Conservation (phyloP, 2,888 invertebrate genomes). For the Himalopsyche anomala region DNA sequence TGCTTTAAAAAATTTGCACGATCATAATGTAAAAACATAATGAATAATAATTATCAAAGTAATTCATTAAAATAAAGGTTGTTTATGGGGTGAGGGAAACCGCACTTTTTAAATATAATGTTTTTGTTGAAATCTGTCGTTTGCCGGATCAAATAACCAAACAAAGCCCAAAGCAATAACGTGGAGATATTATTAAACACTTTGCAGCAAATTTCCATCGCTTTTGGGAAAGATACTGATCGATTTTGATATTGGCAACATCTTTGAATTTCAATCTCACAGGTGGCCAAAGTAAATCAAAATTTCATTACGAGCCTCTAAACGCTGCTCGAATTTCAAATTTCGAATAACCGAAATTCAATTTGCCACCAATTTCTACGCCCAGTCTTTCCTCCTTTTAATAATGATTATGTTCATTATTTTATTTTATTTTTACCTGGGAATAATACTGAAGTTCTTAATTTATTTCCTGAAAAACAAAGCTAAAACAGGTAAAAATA, state of each 20-base stretch:
- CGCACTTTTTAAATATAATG: no score
- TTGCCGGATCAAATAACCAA: not conserved
- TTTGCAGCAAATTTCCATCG: constrained; percentile 7
- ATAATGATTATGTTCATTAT: not conserved
- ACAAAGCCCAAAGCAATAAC: constrained; percentile 19
- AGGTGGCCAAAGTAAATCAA: constrained; percentile 45
- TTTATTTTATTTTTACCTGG: no score
- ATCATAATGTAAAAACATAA: no score
- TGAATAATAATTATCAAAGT: no score
- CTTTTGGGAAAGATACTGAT: constrained; percentile 22
- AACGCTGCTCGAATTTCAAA: constrained; percentile 46
- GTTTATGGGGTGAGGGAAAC: no score
- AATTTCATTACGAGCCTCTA: constrained; percentile 44
- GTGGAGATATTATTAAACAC: constrained; percentile 12
- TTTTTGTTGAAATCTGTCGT: not conserved
- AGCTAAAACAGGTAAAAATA: no score
- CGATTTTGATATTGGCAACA: constrained; percentile 34
- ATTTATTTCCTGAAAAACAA: no score
- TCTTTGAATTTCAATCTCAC: constrained; percentile 43
- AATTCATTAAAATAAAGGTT: no score
- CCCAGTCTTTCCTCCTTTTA: not conserved
- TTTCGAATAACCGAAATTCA: constrained; percentile 5
- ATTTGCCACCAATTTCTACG: not conserved
- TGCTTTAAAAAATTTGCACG: no score
- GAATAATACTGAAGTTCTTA: no score